A percentile compares a stretch with the other conserved stretches of the same genome.
These are phyloP conservation scores for Osedax fenrisi DNA, from an alignment of 2,888 invertebrate species.

Conservation along the genomic window DNA sequence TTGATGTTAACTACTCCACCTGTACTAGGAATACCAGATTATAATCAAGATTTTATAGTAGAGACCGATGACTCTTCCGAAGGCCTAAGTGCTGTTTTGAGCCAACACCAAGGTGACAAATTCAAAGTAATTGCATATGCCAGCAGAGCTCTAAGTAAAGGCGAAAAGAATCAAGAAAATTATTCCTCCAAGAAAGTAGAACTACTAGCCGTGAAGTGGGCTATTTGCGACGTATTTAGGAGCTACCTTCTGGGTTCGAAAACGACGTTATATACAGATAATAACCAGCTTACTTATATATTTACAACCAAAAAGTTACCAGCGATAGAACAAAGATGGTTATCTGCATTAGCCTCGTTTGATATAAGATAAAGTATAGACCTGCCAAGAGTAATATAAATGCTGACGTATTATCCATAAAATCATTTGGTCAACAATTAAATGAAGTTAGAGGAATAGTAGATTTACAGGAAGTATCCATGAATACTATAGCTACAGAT, in stretches of 20 bases:
- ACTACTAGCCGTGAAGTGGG: neutral
- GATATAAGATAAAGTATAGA: neutral
- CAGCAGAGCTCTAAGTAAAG: neutral
- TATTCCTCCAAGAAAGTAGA: neutral
- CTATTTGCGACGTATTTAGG: neutral
- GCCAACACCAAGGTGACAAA: neutral
- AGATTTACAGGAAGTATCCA: neutral
- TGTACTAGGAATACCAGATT: neutral
- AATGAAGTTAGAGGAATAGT: neutral
- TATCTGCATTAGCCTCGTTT: neutral
- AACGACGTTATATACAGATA: neutral
- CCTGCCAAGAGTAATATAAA: neutral
- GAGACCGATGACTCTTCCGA: neutral
- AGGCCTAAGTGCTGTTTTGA: neutral
- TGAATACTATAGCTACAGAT: neutral
- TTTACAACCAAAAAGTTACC: neutral
- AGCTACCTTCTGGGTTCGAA: neutral
- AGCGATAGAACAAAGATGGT: neutral
- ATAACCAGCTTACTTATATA: neutral
- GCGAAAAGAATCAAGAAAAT: neutral
- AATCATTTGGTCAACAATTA: neutral
- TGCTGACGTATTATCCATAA: neutral
- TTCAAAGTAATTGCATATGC: neutral
- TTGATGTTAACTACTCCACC: neutral
- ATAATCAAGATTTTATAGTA: neutral